Conservation (phyloP, 1,140 invertebrate species). For the Anastrepha obliqua region DNA sequence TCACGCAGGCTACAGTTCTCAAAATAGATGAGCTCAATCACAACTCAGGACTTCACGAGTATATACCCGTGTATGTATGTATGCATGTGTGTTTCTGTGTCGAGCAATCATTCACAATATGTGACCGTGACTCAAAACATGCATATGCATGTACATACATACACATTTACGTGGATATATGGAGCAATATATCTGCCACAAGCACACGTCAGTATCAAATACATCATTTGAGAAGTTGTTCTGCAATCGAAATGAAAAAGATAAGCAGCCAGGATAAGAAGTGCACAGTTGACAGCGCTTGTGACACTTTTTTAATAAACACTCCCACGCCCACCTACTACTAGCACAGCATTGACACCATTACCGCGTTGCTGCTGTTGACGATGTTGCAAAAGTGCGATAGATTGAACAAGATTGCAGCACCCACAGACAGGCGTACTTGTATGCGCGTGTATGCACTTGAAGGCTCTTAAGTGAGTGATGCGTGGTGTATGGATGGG, state of each 20-base stretch:
- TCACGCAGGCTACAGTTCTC: not conserved
- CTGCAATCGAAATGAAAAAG: constrained; percentile 17
- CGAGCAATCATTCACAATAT: not conserved
- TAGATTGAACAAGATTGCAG: not conserved
- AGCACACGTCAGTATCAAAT: not conserved
- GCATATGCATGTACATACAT: not conserved
- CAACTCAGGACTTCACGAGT: not conserved
- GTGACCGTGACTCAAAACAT: not conserved
- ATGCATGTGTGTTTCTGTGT: not conserved
- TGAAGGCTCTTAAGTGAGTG: not conserved
- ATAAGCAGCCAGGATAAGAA: constrained; percentile 41
- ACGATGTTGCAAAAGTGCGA: not conserved
- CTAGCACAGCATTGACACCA: not conserved
- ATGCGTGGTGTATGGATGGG: not conserved
- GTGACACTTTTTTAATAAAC: constrained; percentile 1
- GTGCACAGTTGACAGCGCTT: not conserved
- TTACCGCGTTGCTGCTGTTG: not conserved
- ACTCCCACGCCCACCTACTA: not conserved
- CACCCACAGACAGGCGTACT: not conserved
- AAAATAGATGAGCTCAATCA: not conserved
- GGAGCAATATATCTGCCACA: not conserved
- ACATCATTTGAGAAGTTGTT: not conserved
- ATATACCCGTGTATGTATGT: not conserved
- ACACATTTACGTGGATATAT: not conserved
- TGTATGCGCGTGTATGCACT: not conserved